A percentile compares a stretch with the other conserved stretches of the same genome.
phyloP scores from a whole-genome alignment of 2,888 invertebrate genomes.

The Acanthacorydalis orientalis region DNA sequence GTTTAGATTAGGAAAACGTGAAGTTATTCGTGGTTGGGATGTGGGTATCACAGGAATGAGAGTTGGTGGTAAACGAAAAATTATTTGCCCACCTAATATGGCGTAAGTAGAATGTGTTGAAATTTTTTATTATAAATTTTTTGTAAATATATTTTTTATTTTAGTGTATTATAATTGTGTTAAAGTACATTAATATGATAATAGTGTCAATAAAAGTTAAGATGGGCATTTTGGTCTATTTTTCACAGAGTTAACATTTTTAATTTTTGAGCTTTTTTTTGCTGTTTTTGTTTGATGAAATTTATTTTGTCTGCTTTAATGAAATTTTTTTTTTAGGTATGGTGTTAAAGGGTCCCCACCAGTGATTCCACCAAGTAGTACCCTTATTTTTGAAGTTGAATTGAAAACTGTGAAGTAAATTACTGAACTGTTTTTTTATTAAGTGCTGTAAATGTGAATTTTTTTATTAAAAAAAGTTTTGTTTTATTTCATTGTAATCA shows the following conservation, averaged over 20 bases:
- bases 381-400: slow-evolving; percentile 80
- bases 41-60: slow-evolving; percentile 83
- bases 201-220: too few relatives aligned
- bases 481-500: too few relatives aligned
- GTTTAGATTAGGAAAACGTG: slow-evolving; percentile 66
- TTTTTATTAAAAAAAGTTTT: too few relatives aligned
- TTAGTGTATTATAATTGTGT: too few relatives aligned
- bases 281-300: too few relatives aligned
- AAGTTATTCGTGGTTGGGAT: slow-evolving; percentile 88
- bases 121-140: slow-evolving; percentile 2
- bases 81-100: slow-evolving; percentile 69
- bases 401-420: slow-evolving; percentile 57
- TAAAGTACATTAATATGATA: too few relatives aligned
- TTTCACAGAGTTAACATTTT: too few relatives aligned
- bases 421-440: too few relatives aligned
- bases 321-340: slow-evolving; percentile 33
- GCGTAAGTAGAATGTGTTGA: slow-evolving; percentile 44
- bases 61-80: slow-evolving; percentile 76
- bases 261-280: too few relatives aligned
- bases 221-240: too few relatives aligned
- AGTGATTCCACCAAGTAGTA: slow-evolving; percentile 75
- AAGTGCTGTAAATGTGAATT: too few relatives aligned
- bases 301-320: slow-evolving; percentile 6
- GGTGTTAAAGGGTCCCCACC: slow-evolving; percentile 65
- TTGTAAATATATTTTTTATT: too few relatives aligned